Evolutionary conservation across 1,140 invertebrate species (phyloP).

Genomic region (Drosophila lacertosa): DNA sequence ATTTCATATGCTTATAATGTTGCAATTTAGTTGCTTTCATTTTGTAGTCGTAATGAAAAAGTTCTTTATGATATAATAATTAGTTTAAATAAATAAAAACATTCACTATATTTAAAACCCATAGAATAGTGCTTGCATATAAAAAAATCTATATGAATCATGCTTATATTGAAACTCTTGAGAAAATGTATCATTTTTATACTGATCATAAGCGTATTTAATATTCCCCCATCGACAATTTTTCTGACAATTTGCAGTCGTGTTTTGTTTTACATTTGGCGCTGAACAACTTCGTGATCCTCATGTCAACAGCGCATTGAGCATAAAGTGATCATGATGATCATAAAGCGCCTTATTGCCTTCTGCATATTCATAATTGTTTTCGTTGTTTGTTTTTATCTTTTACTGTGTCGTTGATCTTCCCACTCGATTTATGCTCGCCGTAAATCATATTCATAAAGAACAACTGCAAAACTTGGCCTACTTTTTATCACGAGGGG

Average conservation of each 20-base stretch:
- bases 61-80: too few relatives aligned
- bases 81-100: too few relatives aligned
- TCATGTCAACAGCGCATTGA: conserved; percentile 6
- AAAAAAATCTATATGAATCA: too few relatives aligned
- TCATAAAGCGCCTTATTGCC: neutral
- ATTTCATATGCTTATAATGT: too few relatives aligned
- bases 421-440: conserved; percentile 25
- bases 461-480: conserved; percentile 59
- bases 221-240: neutral
- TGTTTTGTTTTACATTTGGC: conserved; percentile 1
- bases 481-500: conserved; percentile 50
- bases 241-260: neutral
- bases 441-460: conserved; percentile 60
- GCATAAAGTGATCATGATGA: neutral
- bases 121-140: neutral
- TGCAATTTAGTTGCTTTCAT: neutral
- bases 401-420: conserved; percentile 19
- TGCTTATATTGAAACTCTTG: neutral
- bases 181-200: neutral
- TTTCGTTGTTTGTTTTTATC: neutral
- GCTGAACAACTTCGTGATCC: conserved; percentile 5
- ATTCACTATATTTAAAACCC: too few relatives aligned
- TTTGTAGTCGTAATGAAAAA: neutral
- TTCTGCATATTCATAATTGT: conserved; percentile 48
- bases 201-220: neutral